These are phyloP conservation scores for Oreonectes daqikongensis DNA, from an alignment of 2,797 vertebrate species.

Conservation along the genomic window DNA sequence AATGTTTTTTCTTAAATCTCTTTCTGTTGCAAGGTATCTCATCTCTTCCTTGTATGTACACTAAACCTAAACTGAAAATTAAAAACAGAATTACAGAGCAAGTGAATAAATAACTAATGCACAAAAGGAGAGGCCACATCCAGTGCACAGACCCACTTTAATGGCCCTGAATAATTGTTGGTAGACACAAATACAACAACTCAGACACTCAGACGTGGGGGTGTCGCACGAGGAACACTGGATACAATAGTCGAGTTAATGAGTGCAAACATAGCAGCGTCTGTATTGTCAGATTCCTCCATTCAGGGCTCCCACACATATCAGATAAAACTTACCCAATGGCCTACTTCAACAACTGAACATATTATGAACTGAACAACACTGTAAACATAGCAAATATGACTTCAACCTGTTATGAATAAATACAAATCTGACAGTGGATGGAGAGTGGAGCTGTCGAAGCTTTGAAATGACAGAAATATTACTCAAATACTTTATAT, in stretches of 20 bases:
- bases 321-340: constrained; percentile 63
- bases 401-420: not conserved
- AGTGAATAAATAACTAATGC: not conserved
- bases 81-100: not conserved
- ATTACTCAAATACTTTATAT: no score
- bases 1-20: not conserved
- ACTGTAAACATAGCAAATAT: constrained; percentile 13
- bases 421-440: not conserved
- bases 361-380: constrained; percentile 26
- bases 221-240: constrained; percentile 67
- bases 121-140: not conserved
- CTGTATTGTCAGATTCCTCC: constrained; percentile 71
- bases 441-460: not conserved
- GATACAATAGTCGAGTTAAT: constrained; percentile 76
- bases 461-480: not conserved
- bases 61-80: not conserved
- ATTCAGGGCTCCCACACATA: constrained; percentile 76
- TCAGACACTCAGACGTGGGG: constrained; percentile 61
- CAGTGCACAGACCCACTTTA: constrained; percentile 2
- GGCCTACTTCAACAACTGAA: constrained; percentile 38
- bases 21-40: not conserved
- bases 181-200: constrained; percentile 67
- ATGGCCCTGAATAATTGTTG: constrained; percentile 22
- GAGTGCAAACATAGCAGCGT: constrained; percentile 76
- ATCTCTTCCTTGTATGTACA: not conserved